These are phyloP conservation scores for Arctia plantaginis DNA, from an alignment of 2,888 invertebrate species.

Conservation along the genomic window DNA sequence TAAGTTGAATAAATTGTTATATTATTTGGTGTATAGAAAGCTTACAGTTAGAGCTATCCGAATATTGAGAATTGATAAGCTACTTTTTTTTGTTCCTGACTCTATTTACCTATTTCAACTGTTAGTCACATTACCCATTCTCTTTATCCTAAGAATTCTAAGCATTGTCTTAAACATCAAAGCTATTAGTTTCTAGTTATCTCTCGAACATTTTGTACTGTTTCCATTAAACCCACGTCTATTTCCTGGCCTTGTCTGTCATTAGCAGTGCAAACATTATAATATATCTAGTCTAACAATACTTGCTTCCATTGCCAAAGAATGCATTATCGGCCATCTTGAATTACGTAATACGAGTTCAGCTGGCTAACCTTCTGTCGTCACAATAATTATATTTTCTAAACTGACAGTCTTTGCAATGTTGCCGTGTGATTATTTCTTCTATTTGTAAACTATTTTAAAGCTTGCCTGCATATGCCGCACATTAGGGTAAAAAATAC, in stretches of 20 bases:
- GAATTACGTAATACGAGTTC: slow-evolving; percentile 51
- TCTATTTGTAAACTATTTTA: background rate
- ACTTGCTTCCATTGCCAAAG: slow-evolving; percentile 69
- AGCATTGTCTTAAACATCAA: slow-evolving; percentile 21
- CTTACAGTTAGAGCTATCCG: background rate
- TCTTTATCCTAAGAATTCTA: slow-evolving; percentile 7
- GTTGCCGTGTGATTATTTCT: background rate
- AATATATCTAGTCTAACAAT: slow-evolving; percentile 57
- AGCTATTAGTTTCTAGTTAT: slow-evolving; percentile 33
- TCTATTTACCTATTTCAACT: background rate
- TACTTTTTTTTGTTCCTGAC: background rate
- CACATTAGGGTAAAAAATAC: background rate
- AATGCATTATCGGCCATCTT: slow-evolving; percentile 62
- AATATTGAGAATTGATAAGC: background rate
- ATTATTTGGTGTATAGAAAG: background rate
- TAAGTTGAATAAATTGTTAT: background rate
- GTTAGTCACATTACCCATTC: background rate
- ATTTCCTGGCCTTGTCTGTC: slow-evolving; percentile 42
- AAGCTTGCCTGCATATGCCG: background rate
- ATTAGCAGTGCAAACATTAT: slow-evolving; percentile 58
- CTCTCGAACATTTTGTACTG: slow-evolving; percentile 33
- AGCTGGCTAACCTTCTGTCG: slow-evolving; percentile 50
- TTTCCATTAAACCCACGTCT: slow-evolving; percentile 27
- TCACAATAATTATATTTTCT: slow-evolving; percentile 22
- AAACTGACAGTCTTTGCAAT: slow-evolving; percentile 1